phyloP scores from a whole-genome alignment of 2,113 vertebrate species.

The Ageneiosus marmoratus region DNA sequence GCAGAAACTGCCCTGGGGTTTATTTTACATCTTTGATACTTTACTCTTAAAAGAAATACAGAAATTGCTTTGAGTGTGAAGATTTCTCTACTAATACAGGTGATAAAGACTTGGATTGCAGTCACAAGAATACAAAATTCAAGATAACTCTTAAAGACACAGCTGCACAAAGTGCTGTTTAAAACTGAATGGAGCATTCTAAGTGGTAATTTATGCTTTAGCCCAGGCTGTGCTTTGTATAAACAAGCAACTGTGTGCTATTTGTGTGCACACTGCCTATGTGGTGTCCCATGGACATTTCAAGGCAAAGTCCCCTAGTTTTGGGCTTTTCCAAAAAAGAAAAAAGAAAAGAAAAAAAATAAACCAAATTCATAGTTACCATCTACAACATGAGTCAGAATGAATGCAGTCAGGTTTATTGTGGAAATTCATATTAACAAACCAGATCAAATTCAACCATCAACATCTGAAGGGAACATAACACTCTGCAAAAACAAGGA shows the following conservation, averaged over 20 bases:
- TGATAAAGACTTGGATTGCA: not conserved
- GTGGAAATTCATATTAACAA: not conserved
- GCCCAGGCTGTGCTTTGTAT: not conserved
- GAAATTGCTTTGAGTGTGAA: not conserved
- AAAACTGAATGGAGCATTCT: not conserved
- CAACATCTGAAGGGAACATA: not conserved
- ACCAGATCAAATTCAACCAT: not conserved
- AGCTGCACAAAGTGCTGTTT: not conserved
- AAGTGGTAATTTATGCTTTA: not conserved
- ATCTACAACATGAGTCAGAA: not conserved
- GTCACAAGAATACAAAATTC: not conserved
- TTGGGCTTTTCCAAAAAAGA: not conserved
- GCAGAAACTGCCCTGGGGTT: not conserved
- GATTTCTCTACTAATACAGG: not conserved
- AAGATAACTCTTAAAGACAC: not conserved
- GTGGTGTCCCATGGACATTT: not conserved
- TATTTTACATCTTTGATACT: not conserved
- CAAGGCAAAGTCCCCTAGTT: not conserved
- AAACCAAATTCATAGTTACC: not conserved
- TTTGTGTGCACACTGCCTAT: not conserved
- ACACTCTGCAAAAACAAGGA: not conserved
- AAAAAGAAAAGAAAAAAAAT: too few species aligned
- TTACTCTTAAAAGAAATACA: not conserved
- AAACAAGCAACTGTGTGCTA: not conserved
- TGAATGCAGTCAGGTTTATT: not conserved